phyloP scores from a whole-genome alignment of 2,113 vertebrate genomes.

The Pseudopodoces humilis region DNA sequence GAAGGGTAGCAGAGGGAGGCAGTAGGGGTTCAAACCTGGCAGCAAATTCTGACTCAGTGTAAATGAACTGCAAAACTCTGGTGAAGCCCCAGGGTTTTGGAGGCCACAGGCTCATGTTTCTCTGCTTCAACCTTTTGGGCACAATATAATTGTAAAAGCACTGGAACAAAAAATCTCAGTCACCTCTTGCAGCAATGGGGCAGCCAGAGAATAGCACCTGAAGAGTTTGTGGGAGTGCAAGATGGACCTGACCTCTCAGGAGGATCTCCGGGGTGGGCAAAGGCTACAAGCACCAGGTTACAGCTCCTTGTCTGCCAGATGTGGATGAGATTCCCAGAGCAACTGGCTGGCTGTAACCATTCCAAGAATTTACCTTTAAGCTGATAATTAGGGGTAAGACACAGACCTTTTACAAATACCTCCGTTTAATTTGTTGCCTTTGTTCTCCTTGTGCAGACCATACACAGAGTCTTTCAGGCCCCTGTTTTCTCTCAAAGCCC shows the following conservation, averaged over 20 bases:
- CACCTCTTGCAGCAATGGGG: not conserved
- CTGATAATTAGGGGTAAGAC: constrained; percentile 31
- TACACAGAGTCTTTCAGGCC: not conserved
- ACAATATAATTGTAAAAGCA: not conserved
- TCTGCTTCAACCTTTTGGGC: not conserved
- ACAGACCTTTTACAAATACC: not conserved
- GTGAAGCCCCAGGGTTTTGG: not conserved
- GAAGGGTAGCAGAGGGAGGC: not conserved
- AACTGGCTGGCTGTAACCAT: not conserved
- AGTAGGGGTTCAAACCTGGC: not conserved
- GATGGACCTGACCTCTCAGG: rapidly evolving
- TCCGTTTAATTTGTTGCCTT: not conserved
- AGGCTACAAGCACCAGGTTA: not conserved
- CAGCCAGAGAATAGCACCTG: not conserved
- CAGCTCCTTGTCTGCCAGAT: not conserved
- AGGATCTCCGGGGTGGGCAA: not conserved
- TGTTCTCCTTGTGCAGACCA: constrained; percentile 8
- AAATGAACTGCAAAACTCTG: not conserved
- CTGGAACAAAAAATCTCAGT: not conserved
- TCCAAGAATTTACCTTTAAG: not conserved
- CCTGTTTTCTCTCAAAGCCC: not conserved
- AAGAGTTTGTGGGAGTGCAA: not conserved
- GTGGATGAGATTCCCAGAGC: not conserved
- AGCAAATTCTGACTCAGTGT: not conserved
- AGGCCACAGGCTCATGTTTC: not conserved